These are phyloP conservation scores for Linepithema humile DNA, from an alignment of 1,140 invertebrate genomes.

Conservation along the genomic window DNA sequence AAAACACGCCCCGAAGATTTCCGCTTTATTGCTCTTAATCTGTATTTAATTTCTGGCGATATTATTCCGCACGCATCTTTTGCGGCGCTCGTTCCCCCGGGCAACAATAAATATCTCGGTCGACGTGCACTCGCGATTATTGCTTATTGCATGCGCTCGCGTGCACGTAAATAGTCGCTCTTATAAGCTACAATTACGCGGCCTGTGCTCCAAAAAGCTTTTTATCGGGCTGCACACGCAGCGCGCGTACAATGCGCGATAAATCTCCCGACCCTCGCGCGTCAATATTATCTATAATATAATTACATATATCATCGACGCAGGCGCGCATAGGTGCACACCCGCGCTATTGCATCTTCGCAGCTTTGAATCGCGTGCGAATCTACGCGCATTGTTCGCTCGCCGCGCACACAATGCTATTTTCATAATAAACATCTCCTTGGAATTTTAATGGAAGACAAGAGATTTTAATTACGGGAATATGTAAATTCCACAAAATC, in stretches of 20 bases:
- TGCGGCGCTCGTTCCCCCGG: conserved; percentile 38
- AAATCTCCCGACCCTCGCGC: conserved; percentile 32
- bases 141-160: conserved; percentile 48
- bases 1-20: conserved; percentile 35
- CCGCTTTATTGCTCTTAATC: conserved; percentile 49
- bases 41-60: conserved; percentile 50
- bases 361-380: conserved; percentile 23
- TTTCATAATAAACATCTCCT: background rate
- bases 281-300: conserved; percentile 59
- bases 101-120: conserved; percentile 56
- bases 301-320: conserved; percentile 51
- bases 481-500: background rate
- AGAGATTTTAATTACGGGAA: background rate
- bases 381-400: conserved; percentile 25
- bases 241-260: conserved; percentile 44
- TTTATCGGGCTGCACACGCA: conserved; percentile 23
- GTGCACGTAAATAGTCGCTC: conserved; percentile 54
- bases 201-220: conserved; percentile 45
- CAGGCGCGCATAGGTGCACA: background rate
- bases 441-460: background rate
- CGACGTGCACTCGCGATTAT: conserved; percentile 53
- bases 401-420: background rate
- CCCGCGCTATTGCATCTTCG: background rate
- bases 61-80: conserved; percentile 47
- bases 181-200: conserved; percentile 55